These are phyloP conservation scores for Drosophila fulvimacula DNA, from an alignment of 2,888 invertebrate genomes.

Conservation along the genomic window DNA sequence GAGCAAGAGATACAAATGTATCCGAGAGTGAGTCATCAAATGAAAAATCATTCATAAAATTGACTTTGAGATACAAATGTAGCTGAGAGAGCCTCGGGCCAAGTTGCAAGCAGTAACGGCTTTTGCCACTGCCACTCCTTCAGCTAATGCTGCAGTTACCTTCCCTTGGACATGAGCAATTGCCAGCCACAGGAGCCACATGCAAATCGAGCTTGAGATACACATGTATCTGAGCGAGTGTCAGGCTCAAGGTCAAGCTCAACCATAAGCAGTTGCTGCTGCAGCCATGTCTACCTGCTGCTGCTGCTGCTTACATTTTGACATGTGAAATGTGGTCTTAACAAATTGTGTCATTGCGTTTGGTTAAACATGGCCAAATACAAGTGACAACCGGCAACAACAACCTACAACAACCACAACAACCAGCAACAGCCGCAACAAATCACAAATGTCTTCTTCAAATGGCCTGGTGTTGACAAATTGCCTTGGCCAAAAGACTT, in stretches of 20 bases:
- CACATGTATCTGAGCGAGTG: conserved; percentile 6
- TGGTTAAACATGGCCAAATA: conserved; percentile 62
- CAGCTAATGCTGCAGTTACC: neutral
- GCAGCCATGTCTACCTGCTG: conserved; percentile 5
- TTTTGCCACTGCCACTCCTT: neutral
- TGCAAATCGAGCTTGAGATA: conserved; percentile 33
- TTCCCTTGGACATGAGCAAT: neutral
- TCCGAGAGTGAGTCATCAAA: neutral
- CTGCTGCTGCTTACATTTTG: conserved; percentile 21
- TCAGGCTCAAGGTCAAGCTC: conserved; percentile 46
- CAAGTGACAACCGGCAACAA: conserved; percentile 34
- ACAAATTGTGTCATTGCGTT: conserved; percentile 73
- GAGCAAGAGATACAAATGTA: neutral
- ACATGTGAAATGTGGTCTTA: conserved; percentile 74
- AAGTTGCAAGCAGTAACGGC: too few relatives aligned
- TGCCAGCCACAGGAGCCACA: neutral
- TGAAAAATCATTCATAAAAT: too few relatives aligned
- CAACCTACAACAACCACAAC: conserved; percentile 16
- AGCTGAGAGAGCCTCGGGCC: too few relatives aligned
- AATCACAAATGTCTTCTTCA: conserved; percentile 67
- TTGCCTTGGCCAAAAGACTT: conserved; percentile 60
- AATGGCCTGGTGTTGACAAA: conserved; percentile 72
- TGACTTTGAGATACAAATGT: too few relatives aligned
- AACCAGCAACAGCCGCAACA: conserved; percentile 8
- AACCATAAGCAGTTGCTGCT: conserved; percentile 16